These are phyloP conservation scores for Tyrannus savana DNA, from an alignment of 2,113 vertebrate genomes.

Conservation along the genomic window DNA sequence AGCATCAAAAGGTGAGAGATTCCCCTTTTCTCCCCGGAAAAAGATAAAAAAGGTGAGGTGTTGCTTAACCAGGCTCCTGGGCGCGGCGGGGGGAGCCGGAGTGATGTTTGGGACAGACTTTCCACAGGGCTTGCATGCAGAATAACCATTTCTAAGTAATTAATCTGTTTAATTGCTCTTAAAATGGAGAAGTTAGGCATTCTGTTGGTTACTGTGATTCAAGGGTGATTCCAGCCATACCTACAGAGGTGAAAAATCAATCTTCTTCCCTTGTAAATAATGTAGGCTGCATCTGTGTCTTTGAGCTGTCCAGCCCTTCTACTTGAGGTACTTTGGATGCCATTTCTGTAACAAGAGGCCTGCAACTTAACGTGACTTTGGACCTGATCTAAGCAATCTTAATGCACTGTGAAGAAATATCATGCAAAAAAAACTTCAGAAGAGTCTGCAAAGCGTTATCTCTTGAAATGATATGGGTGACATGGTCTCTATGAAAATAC, in stretches of 20 bases:
- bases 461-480: neutral
- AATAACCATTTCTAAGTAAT: conserved; percentile 46
- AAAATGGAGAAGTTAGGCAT: neutral
- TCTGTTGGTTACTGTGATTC: neutral
- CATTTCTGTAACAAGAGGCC: neutral
- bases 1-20: conserved; percentile 75
- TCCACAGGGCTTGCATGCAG: conserved; percentile 39
- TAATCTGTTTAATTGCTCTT: conserved; percentile 37
- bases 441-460: neutral
- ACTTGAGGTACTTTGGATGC: neutral
- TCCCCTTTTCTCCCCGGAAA: conserved; percentile 15
- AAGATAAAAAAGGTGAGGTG: neutral
- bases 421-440: neutral
- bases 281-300: neutral
- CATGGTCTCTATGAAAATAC: neutral
- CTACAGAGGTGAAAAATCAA: neutral
- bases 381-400: neutral
- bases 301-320: neutral
- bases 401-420: neutral
- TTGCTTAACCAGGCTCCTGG: neutral
- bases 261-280: neutral
- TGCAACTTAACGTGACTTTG: neutral
- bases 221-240: neutral
- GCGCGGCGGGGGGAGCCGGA: neutral
- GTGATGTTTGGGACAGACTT: neutral